These are phyloP conservation scores for Strongylocentrotus purpuratus DNA, from an alignment of 35 echinoderm and acorn worm species.

Conservation along the genomic window DNA sequence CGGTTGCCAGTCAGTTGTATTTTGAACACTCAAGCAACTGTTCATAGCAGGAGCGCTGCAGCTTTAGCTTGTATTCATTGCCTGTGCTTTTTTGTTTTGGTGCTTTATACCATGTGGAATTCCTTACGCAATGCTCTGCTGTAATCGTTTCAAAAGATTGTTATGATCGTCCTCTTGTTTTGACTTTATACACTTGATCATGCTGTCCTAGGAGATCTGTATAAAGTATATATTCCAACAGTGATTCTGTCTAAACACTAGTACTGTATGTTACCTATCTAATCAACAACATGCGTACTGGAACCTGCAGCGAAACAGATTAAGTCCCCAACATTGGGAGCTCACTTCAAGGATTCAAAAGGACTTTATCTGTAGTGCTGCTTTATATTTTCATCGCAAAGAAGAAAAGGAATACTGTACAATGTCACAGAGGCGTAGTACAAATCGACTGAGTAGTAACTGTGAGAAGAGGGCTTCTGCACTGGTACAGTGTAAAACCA, in stretches of 20 bases:
- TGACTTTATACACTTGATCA: too few relatives aligned
- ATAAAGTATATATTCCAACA: background rate
- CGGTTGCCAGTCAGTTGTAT: background rate
- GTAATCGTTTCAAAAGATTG: background rate
- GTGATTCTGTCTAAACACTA: background rate
- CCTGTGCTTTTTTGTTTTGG: background rate
- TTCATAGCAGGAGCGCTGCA: background rate
- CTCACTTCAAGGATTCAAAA: background rate
- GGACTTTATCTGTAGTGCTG: background rate
- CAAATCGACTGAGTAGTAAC: constrained; percentile 17
- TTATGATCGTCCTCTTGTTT: background rate
- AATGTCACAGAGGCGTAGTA: constrained; percentile 30
- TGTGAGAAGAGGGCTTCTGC: constrained; percentile 41
- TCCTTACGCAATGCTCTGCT: background rate
- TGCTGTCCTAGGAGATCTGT: background rate
- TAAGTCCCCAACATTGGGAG: background rate
- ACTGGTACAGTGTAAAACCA: constrained; percentile 26
- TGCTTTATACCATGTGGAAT: background rate
- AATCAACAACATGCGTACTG: background rate
- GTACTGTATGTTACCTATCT: background rate
- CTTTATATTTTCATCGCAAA: background rate
- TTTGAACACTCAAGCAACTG: background rate
- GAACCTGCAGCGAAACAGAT: background rate
- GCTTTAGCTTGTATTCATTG: background rate
- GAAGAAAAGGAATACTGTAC: background rate